These are phyloP conservation scores for Apteryx owenii DNA, from an alignment of 2,113 vertebrate species.

Conservation along the genomic window DNA sequence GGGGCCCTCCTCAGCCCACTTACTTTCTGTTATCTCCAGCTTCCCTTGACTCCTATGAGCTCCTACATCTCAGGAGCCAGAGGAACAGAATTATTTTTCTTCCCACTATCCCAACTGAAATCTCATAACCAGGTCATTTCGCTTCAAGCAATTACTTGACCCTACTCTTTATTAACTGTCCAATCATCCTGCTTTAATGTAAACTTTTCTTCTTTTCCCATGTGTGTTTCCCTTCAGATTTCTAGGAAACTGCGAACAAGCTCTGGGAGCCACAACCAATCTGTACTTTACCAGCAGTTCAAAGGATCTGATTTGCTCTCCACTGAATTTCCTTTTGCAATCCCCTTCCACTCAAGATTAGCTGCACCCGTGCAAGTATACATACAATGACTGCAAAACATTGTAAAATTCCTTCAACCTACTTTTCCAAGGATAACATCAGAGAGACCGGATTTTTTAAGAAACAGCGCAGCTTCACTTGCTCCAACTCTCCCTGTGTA, in stretches of 20 bases:
- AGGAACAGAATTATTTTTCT: too few relatives aligned
- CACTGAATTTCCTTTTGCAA: not conserved
- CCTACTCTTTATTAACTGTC: not conserved
- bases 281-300: not conserved
- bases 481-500: constrained; percentile 92
- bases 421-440: constrained; percentile 95
- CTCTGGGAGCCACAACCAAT: not conserved
- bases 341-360: not conserved
- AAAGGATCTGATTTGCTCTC: not conserved
- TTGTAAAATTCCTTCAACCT: not conserved
- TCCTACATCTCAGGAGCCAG: too few relatives aligned
- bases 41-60: not conserved
- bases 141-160: not conserved
- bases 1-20: not conserved
- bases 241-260: not conserved
- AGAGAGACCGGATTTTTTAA: constrained; percentile 95
- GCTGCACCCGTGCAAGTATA: not conserved
- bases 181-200: not conserved
- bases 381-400: not conserved
- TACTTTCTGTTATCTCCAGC: not conserved
- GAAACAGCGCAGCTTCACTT: constrained; percentile 92
- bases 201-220: not conserved
- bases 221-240: not conserved
- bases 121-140: not conserved
- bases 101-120: too few relatives aligned